Base-by-base conservation (phyloP, 2,888 invertebrate species). In the Poecilus cupreus region DNA sequence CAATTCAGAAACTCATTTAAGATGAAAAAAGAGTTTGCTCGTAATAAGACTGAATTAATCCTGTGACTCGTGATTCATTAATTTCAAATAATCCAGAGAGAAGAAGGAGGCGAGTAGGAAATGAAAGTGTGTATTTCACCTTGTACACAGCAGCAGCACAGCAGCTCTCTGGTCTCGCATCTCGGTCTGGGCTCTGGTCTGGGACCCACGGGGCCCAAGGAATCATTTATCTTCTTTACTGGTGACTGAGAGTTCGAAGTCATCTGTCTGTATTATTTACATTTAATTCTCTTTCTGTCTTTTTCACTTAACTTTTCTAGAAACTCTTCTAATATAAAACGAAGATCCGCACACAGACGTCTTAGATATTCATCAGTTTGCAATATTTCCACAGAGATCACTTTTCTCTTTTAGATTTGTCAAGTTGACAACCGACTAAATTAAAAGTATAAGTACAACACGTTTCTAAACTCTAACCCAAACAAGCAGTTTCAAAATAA, bases 261-360 rank as follows among this genome's bases (percentile, higher is more conserved):
- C 80, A 80, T 80, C 80, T 80, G 80, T 80, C 80, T 80, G 80
- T 80, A 80, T 80, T 80, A 80, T 80, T 80, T 80, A 80, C 74
- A 80, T 80, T 80, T 80, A 80, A 80, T 80, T 80, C 80, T 72
- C 74, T 74, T 39, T 80, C 80, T 80, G 80, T 80, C 80, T 43
- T 80, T 80, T 80, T 80, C 74, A 80, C 74, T 80, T 80, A 80
- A 26, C 64, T 57, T 57, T 49, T 43, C 78, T 57, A 43, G 37
- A 57, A 26, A 76, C 18, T 54, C 57, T 6, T 18, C 76, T 76
- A 76, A 76, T 57, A 76, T 54, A 57, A 74, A 39, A 39, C 26
- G 49, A 49, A 75, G 16, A 18, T 26, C 75, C 37, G 76, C 37
- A 13, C 39, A 76, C 54, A 13, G 57, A 76, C 54, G 57, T 76